Conservation (phyloP, 2,113 vertebrate genomes). For the Lipotes vexillifer region DNA sequence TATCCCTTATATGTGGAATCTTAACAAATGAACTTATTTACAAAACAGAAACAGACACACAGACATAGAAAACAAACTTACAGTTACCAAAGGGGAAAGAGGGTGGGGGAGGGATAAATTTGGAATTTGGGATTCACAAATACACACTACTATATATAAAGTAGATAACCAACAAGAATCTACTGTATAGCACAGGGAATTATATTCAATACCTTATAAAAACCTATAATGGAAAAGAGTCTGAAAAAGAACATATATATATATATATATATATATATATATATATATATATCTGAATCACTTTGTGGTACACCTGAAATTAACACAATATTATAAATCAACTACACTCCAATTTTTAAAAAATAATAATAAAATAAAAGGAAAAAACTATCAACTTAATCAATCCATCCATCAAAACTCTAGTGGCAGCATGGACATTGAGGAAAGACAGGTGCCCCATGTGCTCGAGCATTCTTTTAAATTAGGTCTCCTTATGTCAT, state of each 20-base stretch:
- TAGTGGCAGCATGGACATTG: neutral
- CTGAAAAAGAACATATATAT: neutral
- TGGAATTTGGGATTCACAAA: too few relatives aligned
- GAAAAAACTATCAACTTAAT: neutral
- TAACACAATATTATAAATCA: neutral
- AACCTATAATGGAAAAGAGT: neutral
- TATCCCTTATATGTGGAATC: too few relatives aligned
- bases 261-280: too few relatives aligned
- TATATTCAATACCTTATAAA: neutral
- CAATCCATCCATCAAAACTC: neutral
- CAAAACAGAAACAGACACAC: too few relatives aligned
- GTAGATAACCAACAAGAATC: too few relatives aligned
- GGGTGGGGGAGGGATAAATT: too few relatives aligned
- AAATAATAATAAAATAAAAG: neutral
- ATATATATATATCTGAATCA: too few relatives aligned
- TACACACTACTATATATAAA: too few relatives aligned
- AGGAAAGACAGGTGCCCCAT: neutral
- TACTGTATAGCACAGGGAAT: neutral
- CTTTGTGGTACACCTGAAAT: neutral
- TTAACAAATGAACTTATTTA: too few relatives aligned
- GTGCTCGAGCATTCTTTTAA: neutral
- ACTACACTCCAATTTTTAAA: neutral
- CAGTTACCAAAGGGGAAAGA: too few relatives aligned
- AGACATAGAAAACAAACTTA: too few relatives aligned
- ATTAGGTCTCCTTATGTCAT: neutral